Evolutionary conservation across 2,113 vertebrate species (phyloP).

Genomic region (Melanostigma gelatinosum): DNA sequence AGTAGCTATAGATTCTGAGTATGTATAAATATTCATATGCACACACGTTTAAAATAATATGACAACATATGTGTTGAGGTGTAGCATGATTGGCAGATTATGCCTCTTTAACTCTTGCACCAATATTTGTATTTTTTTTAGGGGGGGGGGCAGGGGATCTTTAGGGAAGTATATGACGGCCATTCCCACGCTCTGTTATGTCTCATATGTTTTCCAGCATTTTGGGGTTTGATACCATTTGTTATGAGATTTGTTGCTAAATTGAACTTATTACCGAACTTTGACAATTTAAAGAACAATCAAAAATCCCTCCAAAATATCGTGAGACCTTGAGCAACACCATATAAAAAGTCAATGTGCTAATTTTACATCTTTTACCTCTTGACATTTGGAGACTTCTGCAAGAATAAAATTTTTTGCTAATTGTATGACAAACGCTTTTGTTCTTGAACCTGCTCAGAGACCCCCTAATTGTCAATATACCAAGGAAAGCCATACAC

Average conservation of each 20-base stretch:
- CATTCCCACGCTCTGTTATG: too few species aligned
- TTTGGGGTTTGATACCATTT: background rate
- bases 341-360: too few species aligned
- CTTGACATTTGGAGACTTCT: too few species aligned
- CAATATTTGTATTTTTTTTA: background rate
- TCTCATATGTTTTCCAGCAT: background rate
- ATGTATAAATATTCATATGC: background rate
- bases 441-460: background rate
- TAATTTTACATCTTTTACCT: too few species aligned
- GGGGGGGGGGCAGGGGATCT: too few species aligned
- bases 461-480: background rate
- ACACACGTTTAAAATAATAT: too few species aligned
- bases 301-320: background rate
- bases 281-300: too few species aligned
- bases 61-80: background rate
- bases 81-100: background rate
- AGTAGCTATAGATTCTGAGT: rapidly evolving
- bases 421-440: background rate
- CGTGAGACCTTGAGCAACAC: background rate
- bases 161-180: too few species aligned
- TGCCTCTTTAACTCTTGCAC: background rate
- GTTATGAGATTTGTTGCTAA: too few species aligned
- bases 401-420: too few species aligned
- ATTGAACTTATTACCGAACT: too few species aligned
- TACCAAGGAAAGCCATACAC: background rate